Evolutionary conservation across 2,888 invertebrate genomes (phyloP).

Genomic region (Rhabditoides inermis): DNA sequence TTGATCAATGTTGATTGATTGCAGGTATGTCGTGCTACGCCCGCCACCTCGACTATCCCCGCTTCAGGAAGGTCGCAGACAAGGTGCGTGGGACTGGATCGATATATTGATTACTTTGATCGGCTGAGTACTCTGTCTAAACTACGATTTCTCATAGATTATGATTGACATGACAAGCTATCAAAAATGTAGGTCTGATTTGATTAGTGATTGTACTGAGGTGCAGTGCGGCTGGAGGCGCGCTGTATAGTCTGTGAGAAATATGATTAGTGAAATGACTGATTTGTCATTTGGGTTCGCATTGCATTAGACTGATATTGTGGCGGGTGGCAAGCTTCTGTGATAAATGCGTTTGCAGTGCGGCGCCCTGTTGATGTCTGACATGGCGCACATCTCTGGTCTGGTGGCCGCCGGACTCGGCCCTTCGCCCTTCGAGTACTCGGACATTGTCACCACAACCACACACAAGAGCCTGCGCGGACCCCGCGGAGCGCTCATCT

Average conservation of each 20-base stretch:
- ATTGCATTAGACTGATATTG: no score
- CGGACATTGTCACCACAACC: slow-evolving; percentile 82
- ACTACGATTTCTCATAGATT: no score
- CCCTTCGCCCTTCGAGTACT: slow-evolving; percentile 80
- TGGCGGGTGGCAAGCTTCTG: no score
- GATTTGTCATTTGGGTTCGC: no score
- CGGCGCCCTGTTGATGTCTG: slow-evolving; percentile 78
- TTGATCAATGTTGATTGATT: not conserved
- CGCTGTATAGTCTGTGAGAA: no score
- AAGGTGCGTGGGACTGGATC: slow-evolving; percentile 55
- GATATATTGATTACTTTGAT: no score
- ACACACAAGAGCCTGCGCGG: slow-evolving; percentile 78
- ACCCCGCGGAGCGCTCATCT: slow-evolving; percentile 72
- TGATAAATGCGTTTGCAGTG: slow-evolving; percentile 58
- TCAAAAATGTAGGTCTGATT: no score
- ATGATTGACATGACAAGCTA: no score
- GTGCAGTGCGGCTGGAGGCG: no score
- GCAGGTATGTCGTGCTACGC: slow-evolving; percentile 80
- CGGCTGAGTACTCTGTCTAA: no score
- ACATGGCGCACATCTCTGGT: slow-evolving; percentile 92
- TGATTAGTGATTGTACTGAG: no score
- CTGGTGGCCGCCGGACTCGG: slow-evolving; percentile 81
- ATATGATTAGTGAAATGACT: no score
- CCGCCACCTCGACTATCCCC: slow-evolving; percentile 78
- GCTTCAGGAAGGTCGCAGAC: slow-evolving; percentile 71